phyloP scores from a whole-genome alignment of 2,113 vertebrate species.

The Menura novaehollandiae region DNA sequence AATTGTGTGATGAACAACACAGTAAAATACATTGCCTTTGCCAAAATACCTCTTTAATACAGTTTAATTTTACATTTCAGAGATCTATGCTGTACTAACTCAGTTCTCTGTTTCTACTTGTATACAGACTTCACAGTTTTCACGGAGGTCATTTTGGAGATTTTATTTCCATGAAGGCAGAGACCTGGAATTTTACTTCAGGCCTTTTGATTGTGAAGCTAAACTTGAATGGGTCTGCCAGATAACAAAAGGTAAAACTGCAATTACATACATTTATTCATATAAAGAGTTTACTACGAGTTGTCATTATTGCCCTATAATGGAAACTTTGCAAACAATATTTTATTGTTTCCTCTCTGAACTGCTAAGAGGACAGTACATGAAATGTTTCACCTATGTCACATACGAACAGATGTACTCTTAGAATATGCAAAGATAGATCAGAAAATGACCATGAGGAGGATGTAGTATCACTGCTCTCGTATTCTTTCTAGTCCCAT shows the following conservation, averaged over 20 bases:
- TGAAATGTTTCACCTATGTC: neutral
- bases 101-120: neutral
- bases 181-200: conserved; percentile 75
- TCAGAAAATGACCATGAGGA: neutral
- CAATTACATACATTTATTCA: neutral
- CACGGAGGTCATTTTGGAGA: conserved; percentile 51
- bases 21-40: neutral
- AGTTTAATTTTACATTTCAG: neutral
- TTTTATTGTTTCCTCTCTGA: neutral
- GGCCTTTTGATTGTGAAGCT: conserved; percentile 87
- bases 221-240: conserved; percentile 94
- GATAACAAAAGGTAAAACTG: conserved; percentile 85
- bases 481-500: neutral
- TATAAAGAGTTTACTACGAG: neutral
- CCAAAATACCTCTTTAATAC: neutral
- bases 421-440: neutral
- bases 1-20: neutral
- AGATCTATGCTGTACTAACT: neutral
- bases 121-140: conserved; percentile 51
- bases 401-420: neutral
- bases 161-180: conserved; percentile 35
- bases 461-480: neutral
- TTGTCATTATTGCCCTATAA: neutral
- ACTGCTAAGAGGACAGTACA: neutral
- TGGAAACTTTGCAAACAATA: neutral